These are phyloP conservation scores for Cyprinodon brontotheroides DNA, from an alignment of 2,113 vertebrate species.

Conservation along the genomic window DNA sequence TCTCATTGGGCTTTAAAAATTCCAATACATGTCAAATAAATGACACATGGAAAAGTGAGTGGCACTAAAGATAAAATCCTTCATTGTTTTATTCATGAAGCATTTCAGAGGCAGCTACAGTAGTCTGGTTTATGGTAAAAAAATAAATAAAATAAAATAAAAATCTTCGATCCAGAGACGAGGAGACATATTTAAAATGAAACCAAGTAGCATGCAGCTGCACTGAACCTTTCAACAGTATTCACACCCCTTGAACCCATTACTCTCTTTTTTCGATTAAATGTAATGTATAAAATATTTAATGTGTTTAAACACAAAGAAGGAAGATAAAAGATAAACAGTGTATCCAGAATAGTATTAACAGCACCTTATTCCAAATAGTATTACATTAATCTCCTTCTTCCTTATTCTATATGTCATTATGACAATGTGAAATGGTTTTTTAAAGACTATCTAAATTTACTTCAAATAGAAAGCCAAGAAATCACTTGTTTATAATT, in stretches of 20 bases:
- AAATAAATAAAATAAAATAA: too few species aligned
- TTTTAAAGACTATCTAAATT: too few species aligned
- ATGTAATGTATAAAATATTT: not conserved
- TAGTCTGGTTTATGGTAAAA: not conserved
- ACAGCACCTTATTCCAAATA: too few species aligned
- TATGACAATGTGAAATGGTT: too few species aligned
- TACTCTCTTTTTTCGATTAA: not conserved
- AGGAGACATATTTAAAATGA: not conserved
- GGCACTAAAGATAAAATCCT: not conserved
- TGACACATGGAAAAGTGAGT: slow-evolving; percentile 9
- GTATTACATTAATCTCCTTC: too few species aligned
- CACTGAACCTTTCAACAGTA: not conserved
- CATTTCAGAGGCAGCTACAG: not conserved
- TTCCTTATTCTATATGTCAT: too few species aligned
- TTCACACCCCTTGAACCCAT: not conserved
- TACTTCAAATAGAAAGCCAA: too few species aligned
- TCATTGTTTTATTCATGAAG: not conserved
- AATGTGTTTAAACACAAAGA: not conserved
- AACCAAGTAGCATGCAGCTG: not conserved
- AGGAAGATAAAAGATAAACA: not conserved
- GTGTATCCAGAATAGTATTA: not conserved
- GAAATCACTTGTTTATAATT: too few species aligned
- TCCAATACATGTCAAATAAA: slow-evolving; percentile 24
- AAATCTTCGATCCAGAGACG: not conserved
- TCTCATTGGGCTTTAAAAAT: slow-evolving; percentile 3